Evolutionary conservation across 2,888 invertebrate genomes (phyloP).

Genomic region (Eulithis prunata): DNA sequence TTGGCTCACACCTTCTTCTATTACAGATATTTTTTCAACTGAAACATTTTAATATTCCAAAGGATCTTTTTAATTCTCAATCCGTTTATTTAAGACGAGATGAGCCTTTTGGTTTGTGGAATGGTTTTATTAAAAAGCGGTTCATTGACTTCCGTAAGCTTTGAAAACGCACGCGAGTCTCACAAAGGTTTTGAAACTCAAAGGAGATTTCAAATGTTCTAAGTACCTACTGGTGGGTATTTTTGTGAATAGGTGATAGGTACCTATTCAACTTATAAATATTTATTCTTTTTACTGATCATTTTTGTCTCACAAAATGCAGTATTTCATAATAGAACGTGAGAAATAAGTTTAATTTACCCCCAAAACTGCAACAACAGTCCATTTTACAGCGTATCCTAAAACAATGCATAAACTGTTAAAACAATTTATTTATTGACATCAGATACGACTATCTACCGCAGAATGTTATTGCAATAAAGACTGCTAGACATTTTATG

Average conservation of each 20-base stretch:
- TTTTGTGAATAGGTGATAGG: too few relatives aligned
- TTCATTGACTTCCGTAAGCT: slow-evolving; percentile 16
- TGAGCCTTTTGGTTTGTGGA: slow-evolving; percentile 22
- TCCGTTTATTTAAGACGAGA: slow-evolving; percentile 25
- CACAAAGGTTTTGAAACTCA: too few relatives aligned
- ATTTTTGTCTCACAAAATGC: too few relatives aligned
- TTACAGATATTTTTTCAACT: slow-evolving; percentile 51
- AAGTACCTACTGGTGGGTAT: too few relatives aligned
- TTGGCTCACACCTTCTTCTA: slow-evolving; percentile 66
- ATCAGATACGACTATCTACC: slow-evolving; percentile 69
- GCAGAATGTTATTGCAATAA: slow-evolving; percentile 64
- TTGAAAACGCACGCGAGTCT: background rate
- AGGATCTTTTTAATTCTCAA: slow-evolving; percentile 28
- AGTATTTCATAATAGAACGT: slow-evolving; percentile 12
- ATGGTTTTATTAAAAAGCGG: slow-evolving; percentile 13
- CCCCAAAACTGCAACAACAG: slow-evolving; percentile 11
- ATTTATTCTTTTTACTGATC: too few relatives aligned
- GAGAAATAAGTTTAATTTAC: slow-evolving; percentile 10
- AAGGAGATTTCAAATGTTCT: too few relatives aligned
- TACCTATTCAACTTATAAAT: too few relatives aligned
- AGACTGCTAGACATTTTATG: slow-evolving; percentile 64
- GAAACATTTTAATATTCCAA: slow-evolving; percentile 53
- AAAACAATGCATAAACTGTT: slow-evolving; percentile 45
- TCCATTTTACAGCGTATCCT: slow-evolving; percentile 15
- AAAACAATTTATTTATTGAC: slow-evolving; percentile 67